Evolutionary conservation across 2,888 invertebrate genomes (phyloP).

Genomic region (Abrostola tripartita): DNA sequence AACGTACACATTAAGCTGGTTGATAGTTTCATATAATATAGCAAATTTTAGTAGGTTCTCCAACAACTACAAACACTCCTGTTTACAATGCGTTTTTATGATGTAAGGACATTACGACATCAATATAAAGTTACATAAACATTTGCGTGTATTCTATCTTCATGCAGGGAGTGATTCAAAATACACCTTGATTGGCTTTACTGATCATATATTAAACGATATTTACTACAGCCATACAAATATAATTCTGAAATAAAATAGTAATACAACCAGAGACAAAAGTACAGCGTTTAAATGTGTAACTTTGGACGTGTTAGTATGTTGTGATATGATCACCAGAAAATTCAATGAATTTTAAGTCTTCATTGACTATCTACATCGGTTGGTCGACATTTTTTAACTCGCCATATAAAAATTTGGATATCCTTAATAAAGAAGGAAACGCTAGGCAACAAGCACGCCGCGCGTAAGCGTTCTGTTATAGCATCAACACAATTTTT

Average conservation of each 20-base stretch:
- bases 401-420: slow-evolving; percentile 23
- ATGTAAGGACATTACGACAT: no score
- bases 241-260: slow-evolving; percentile 16
- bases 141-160: slow-evolving; percentile 18
- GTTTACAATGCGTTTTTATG: slow-evolving; percentile 56
- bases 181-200: slow-evolving; percentile 42
- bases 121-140: no score
- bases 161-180: slow-evolving; percentile 27
- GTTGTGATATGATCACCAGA: slow-evolving; percentile 25
- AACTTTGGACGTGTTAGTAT: slow-evolving; percentile 22
- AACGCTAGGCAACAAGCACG: slow-evolving; percentile 23
- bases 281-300: background rate
- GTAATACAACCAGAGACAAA: slow-evolving; percentile 13
- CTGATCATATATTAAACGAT: slow-evolving; percentile 25
- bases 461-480: slow-evolving; percentile 10
- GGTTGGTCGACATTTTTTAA: slow-evolving; percentile 51
- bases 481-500: slow-evolving; percentile 51
- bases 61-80: slow-evolving; percentile 33
- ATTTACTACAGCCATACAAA: slow-evolving; percentile 21
- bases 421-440: slow-evolving; percentile 20
- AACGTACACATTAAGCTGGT: no score
- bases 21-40: no score
- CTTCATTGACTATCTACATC: slow-evolving; percentile 47
- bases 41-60: slow-evolving; percentile 20
- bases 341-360: slow-evolving; percentile 39